Conservation (phyloP, 2,797 vertebrate genomes). For the Galagoides demidoff region DNA sequence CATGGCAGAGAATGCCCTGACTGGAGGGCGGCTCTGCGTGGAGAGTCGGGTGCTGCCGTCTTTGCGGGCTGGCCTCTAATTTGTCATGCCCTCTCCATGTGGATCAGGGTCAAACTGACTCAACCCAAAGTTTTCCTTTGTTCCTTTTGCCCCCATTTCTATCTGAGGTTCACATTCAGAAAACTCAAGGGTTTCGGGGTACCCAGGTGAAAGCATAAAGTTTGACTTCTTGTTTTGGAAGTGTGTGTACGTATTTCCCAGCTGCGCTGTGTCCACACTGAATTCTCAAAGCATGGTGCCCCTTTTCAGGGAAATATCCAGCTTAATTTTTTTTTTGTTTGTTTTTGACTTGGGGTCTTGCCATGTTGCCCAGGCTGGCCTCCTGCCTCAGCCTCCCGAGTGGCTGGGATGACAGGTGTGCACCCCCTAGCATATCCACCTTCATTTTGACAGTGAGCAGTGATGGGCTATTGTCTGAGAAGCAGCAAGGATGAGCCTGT, state of each 20-base stretch:
- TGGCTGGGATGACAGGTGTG: too few relatives aligned
- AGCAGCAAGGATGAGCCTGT: not conserved
- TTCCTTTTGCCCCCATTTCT: not conserved
- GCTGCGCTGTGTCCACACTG: not conserved
- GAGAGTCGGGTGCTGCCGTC: not conserved
- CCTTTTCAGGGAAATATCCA: not conserved
- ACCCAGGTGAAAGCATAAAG: not conserved
- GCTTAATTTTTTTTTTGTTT: not conserved
- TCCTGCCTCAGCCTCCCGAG: too few relatives aligned
- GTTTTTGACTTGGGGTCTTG: too few relatives aligned
- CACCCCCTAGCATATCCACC: too few relatives aligned
- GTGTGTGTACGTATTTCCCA: not conserved
- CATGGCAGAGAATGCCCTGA: not conserved
- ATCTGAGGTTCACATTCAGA: not conserved
- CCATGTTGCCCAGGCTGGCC: too few relatives aligned
- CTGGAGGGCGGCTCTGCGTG: not conserved
- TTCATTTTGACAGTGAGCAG: not conserved
- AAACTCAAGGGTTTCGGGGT: not conserved
- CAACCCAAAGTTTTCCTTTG: not conserved
- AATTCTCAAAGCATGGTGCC: not conserved
- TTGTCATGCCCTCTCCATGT: not conserved
- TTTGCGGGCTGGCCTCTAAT: not conserved
- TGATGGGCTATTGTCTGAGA: not conserved
- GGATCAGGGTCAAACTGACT: not conserved
- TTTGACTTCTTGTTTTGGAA: not conserved